These are phyloP conservation scores for Clupea harengus DNA, from an alignment of 2,113 vertebrate species.

Conservation along the genomic window DNA sequence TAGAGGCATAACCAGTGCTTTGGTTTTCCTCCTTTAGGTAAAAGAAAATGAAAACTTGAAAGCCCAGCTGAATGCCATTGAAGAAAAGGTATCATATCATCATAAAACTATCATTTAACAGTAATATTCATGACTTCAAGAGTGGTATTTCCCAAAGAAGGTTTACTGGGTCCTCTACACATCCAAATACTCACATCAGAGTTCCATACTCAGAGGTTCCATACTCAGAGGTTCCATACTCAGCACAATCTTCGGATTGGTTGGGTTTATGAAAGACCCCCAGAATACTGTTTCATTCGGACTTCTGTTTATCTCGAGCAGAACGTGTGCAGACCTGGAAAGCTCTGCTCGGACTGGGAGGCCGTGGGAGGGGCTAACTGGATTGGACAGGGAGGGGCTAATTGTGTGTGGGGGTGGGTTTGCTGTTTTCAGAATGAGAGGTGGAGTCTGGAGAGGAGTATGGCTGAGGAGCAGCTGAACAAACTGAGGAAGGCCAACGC, in stretches of 20 bases:
- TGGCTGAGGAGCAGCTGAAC: conserved; percentile 61
- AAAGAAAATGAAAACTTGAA: conserved; percentile 67
- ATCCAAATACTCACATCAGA: not conserved
- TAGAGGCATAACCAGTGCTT: not conserved
- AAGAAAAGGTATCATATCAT: conserved; percentile 64
- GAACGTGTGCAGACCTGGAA: no score
- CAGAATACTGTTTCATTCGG: no score
- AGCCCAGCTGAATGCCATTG: conserved; percentile 59
- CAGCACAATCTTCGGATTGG: no score
- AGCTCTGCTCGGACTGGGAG: no score
- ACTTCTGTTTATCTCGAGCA: no score
- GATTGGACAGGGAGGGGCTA: not conserved
- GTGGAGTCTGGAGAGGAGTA: conserved; percentile 60
- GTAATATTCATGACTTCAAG: no score
- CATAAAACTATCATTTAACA: no score
- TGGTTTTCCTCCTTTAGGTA: conserved; percentile 51
- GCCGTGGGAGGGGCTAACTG: not conserved
- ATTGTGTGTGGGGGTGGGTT: not conserved
- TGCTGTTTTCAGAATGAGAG: conserved; percentile 66
- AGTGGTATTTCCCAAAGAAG: not conserved
- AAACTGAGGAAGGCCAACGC: conserved; percentile 63
- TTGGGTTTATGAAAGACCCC: no score
- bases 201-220: not conserved
- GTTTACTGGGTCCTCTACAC: not conserved
- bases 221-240: no score